Evolutionary conservation across 2,888 invertebrate genomes (phyloP), one percentile per base, ranked within the genome.

Genomic region (Diplolepis rosae): DNA sequence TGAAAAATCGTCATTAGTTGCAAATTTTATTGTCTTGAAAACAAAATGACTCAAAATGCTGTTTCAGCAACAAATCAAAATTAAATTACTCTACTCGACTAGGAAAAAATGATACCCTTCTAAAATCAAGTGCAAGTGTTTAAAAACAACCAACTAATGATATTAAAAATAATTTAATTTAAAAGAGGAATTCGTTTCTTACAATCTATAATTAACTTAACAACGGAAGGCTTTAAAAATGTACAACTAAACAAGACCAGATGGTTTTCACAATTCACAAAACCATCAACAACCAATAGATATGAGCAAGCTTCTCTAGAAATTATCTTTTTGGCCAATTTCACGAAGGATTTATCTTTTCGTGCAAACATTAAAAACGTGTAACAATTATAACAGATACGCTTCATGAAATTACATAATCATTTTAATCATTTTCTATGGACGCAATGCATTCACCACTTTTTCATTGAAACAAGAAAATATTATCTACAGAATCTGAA

Each of bases 231-330:
- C n/a, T 13, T 4, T 39, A 35, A 35, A 22, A 39, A 39, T 4
- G 7, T 45, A n/a, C 24, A 61, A 61, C 30, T 32, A 32, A 24
- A 35, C 24, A 61, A 39, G 61, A 61, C 61, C n/a, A 61, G 61
- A 61, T 61, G 39, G 61, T 39, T 61, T 24, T 61, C 39, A n/a
- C 35, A 28, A 56, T 24, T 61, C 39, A 61, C 24, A n/a, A 61
- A 39, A 24, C 39, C 39, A 61, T 24, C 61, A 39, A 61, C 18
- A n/a, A n/a, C 4, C 27, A 50, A 50, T 27, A 24, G 27, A 50
- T 50, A 6, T 45, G 22, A 13, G 13, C 11, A 50, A n/a, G n/a
- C 18, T 15, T 45, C 18, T 45, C 4, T 6, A 45, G 18, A 45
- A 45, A 5, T n/a, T 2, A 18, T 15, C 45, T 6, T 15, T 42